Conservation (phyloP, 2,888 invertebrate species). For the Diaprepes abbreviatus region DNA sequence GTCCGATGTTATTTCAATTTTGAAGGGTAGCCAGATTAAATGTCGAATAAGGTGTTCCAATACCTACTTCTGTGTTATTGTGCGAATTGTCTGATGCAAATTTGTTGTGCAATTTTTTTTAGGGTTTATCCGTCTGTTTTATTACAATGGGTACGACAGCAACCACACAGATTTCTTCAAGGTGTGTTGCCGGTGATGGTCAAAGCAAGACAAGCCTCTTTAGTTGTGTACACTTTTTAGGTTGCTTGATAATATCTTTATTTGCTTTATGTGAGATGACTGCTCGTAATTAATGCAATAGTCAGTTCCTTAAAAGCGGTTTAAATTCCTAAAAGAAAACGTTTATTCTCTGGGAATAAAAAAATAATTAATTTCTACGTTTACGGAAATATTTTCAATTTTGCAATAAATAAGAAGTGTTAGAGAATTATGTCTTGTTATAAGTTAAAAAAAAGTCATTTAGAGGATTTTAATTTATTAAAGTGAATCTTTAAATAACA, state of each 20-base stretch:
- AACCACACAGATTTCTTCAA: slow-evolving; percentile 19
- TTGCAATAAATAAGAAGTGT: too few species aligned
- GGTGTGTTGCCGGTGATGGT: slow-evolving; percentile 20
- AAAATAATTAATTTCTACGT: too few species aligned
- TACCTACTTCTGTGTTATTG: slow-evolving; percentile 25
- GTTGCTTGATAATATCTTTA: slow-evolving; percentile 10
- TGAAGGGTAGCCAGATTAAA: slow-evolving; percentile 43
- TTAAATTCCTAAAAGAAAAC: too few species aligned
- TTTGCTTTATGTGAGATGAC: neutral
- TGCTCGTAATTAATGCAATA: slow-evolving; percentile 8
- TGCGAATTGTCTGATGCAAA: slow-evolving; percentile 22
- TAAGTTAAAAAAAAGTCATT: too few species aligned
- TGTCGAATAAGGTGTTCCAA: slow-evolving; percentile 41
- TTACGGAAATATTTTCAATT: too few species aligned
- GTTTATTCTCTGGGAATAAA: too few species aligned
- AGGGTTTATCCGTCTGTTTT: slow-evolving; percentile 18
- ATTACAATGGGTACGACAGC: slow-evolving; percentile 13
- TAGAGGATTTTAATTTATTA: too few species aligned
- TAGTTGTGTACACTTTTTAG: slow-evolving; percentile 1
- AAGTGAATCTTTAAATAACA: too few species aligned
- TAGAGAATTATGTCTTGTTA: too few species aligned
- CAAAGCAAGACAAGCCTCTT: slow-evolving; percentile 12
- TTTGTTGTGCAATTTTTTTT: slow-evolving; percentile 27
- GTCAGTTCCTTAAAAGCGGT: too few species aligned
- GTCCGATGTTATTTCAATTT: slow-evolving; percentile 43